A percentile compares a stretch with the other conserved stretches of the same genome.
Evolutionary conservation across 2,797 vertebrate species (phyloP).

Genomic region (Falco cherrug): DNA sequence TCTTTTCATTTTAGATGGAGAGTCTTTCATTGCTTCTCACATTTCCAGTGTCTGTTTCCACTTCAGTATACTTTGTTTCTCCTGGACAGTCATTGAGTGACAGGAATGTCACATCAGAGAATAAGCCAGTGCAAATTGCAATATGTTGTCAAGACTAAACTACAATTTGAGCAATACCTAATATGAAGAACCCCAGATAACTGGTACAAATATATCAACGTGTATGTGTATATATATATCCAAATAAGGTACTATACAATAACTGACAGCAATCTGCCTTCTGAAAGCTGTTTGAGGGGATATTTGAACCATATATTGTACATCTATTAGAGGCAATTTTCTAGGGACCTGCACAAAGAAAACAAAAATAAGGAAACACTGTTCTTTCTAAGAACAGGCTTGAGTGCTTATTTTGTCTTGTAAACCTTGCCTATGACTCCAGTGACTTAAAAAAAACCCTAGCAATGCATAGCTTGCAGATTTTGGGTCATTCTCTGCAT

Average conservation of each 20-base stretch:
- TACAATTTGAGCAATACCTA: neutral
- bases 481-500: neutral
- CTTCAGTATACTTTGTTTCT: neutral
- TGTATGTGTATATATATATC: too few relatives aligned
- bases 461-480: neutral
- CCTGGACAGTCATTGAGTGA: neutral
- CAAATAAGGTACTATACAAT: neutral
- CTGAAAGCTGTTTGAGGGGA: neutral
- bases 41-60: neutral
- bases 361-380: neutral
- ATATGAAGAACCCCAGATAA: neutral
- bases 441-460: neutral
- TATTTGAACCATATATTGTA: neutral
- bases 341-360: neutral
- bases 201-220: neutral
- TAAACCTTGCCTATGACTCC: neutral
- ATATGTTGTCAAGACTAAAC: neutral
- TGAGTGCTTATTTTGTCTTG: neutral
- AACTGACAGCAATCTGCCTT: neutral
- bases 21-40: neutral
- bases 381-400: neutral
- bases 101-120: neutral
- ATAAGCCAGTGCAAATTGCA: neutral
- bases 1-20: neutral
- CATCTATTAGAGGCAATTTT: neutral